Percentiles rank a stretch among this genome's conserved stretches.
phyloP scores from a whole-genome alignment of 2,797 vertebrate genomes.

The Acanthurus leucopareius region DNA sequence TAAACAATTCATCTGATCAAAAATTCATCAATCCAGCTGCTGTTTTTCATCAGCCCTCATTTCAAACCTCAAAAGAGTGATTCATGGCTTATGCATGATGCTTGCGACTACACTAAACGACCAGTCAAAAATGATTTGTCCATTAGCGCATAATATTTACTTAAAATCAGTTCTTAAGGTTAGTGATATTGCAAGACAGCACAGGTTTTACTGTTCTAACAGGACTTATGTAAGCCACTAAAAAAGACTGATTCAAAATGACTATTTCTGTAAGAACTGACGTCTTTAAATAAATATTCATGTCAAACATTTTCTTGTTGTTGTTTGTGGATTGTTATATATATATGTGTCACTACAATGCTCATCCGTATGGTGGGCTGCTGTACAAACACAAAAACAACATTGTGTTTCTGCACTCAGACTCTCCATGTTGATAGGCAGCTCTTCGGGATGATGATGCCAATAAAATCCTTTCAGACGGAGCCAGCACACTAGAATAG shows the following conservation, averaged over 20 bases:
- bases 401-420: not conserved
- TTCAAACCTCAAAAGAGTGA: constrained; percentile 4
- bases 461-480: constrained; percentile 19
- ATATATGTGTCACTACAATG: not conserved
- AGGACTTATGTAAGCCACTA: constrained; percentile 60
- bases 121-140: constrained; percentile 34
- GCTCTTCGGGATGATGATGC: constrained; percentile 13
- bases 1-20: constrained; percentile 8
- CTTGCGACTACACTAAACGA: constrained; percentile 46
- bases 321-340: not conserved
- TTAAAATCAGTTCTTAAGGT: constrained; percentile 21
- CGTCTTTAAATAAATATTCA: constrained; percentile 81
- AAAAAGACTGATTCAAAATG: constrained; percentile 58
- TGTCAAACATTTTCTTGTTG: constrained; percentile 53
- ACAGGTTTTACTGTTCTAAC: constrained; percentile 73
- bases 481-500: constrained; percentile 43
- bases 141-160: constrained; percentile 42
- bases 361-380: not conserved
- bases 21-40: not conserved
- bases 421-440: constrained; percentile 11
- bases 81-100: constrained; percentile 64
- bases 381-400: constrained; percentile 1
- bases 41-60: constrained; percentile 15
- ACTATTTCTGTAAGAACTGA: constrained; percentile 78
- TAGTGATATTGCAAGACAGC: constrained; percentile 56